These are phyloP conservation scores for Babylonia areolata DNA, from an alignment of 1,140 invertebrate genomes.

Conservation along the genomic window DNA sequence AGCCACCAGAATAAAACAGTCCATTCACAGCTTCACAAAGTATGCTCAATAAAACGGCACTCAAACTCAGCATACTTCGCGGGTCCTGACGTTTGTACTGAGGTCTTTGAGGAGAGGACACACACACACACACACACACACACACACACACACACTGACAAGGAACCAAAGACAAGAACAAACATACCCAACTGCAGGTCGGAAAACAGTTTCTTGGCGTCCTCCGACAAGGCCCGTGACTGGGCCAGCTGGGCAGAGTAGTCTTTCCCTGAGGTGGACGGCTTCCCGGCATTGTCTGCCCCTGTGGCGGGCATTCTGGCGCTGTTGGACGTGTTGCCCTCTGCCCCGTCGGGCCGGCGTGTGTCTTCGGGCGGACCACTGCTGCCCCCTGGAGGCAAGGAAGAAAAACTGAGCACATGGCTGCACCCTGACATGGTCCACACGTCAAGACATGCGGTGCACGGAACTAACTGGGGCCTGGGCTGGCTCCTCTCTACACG, in stretches of 20 bases:
- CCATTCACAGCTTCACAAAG: too few species aligned
- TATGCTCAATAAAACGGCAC: too few species aligned
- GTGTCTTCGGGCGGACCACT: slow-evolving; percentile 16
- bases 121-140: background rate
- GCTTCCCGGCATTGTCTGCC: slow-evolving; percentile 32
- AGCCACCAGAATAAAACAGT: too few species aligned
- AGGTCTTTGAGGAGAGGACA: too few species aligned
- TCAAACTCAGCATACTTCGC: too few species aligned
- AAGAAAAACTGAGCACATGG: background rate
- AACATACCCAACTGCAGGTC: slow-evolving; percentile 64
- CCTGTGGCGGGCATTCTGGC: background rate
- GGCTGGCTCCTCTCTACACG: too few species aligned
- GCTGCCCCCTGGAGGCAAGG: background rate
- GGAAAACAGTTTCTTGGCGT: slow-evolving; percentile 62
- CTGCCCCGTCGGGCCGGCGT: slow-evolving; percentile 29
- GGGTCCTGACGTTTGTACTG: too few species aligned
- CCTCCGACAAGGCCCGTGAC: slow-evolving; percentile 61
- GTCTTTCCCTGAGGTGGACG: background rate
- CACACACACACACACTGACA: background rate
- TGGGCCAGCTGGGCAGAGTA: slow-evolving; percentile 45
- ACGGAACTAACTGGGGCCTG: too few species aligned
- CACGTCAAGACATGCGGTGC: too few species aligned
- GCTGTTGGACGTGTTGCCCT: slow-evolving; percentile 32
- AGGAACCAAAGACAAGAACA: background rate
- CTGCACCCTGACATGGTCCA: too few species aligned